Evolutionary conservation across 2,888 invertebrate genomes (phyloP).

Genomic region (Lasioglossum marginatum): DNA sequence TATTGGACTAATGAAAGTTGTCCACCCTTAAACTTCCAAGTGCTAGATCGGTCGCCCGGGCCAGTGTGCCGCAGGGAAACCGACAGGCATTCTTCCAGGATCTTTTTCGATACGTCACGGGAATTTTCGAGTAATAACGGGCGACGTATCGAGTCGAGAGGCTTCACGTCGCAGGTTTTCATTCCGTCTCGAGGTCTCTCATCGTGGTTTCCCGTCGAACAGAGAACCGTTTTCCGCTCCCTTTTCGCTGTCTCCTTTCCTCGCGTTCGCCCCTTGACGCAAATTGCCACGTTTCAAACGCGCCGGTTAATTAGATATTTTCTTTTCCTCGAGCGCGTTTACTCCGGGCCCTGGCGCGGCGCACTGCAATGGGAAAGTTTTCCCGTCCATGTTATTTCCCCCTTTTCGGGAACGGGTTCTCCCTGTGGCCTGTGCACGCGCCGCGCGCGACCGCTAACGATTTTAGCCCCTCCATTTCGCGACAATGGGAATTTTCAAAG

Average conservation of each 20-base stretch:
- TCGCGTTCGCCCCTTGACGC: slow-evolving; percentile 29
- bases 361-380: not conserved
- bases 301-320: slow-evolving; percentile 45
- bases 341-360: not conserved
- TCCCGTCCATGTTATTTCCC: not conserved
- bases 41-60: no score
- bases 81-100: not conserved
- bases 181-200: not conserved
- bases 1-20: no score
- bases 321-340: slow-evolving; percentile 32
- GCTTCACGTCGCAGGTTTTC: not conserved
- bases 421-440: slow-evolving; percentile 6
- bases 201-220: not conserved
- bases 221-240: not conserved
- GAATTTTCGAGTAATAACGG: slow-evolving; percentile 33
- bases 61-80: not conserved
- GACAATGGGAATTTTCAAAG: slow-evolving; percentile 39
- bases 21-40: no score
- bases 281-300: slow-evolving; percentile 47
- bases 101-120: not conserved
- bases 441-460: slow-evolving; percentile 29
- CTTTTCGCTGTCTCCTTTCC: not conserved
- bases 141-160: not conserved
- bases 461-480: slow-evolving; percentile 36
- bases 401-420: not conserved